These are phyloP conservation scores for Pyrgilauda ruficollis DNA, from an alignment of 2,113 vertebrate species.

Conservation along the genomic window DNA sequence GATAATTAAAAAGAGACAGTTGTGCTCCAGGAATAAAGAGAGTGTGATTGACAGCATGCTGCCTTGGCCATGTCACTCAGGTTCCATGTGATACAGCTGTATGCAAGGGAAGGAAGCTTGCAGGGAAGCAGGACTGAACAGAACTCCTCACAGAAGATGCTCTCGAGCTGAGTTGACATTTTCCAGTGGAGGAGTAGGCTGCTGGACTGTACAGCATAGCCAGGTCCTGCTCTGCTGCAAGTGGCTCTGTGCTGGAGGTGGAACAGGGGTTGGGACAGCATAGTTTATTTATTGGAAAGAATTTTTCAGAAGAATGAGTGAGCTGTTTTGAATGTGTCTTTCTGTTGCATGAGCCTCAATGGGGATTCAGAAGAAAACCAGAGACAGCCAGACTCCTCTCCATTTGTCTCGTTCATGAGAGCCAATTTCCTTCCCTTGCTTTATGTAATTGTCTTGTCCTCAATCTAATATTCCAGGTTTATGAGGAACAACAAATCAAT, in stretches of 20 bases:
- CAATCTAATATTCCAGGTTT: conserved; percentile 46
- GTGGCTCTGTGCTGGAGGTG: not conserved
- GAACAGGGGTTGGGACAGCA: fast-evolving
- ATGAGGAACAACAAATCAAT: conserved; percentile 64
- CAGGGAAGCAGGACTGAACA: not conserved
- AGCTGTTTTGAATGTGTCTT: not conserved
- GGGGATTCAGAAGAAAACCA: not conserved
- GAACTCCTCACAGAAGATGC: not conserved
- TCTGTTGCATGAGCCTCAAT: not conserved
- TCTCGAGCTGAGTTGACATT: not conserved
- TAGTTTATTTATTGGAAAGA: not conserved
- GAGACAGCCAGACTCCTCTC: not conserved
- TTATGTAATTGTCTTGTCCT: conserved; percentile 25
- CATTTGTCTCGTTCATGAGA: not conserved
- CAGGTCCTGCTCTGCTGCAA: not conserved
- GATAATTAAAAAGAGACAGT: not conserved
- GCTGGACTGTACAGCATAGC: not conserved
- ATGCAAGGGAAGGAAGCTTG: not conserved
- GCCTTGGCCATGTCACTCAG: not conserved
- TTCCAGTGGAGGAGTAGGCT: not conserved
- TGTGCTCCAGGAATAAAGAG: not conserved
- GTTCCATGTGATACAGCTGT: fast-evolving
- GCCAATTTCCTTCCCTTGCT: conserved; percentile 6
- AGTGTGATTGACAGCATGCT: not conserved
- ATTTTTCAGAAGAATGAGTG: not conserved